Evolutionary conservation across 2,797 vertebrate species (phyloP).

Genomic region (Cheirogaleus major): DNA sequence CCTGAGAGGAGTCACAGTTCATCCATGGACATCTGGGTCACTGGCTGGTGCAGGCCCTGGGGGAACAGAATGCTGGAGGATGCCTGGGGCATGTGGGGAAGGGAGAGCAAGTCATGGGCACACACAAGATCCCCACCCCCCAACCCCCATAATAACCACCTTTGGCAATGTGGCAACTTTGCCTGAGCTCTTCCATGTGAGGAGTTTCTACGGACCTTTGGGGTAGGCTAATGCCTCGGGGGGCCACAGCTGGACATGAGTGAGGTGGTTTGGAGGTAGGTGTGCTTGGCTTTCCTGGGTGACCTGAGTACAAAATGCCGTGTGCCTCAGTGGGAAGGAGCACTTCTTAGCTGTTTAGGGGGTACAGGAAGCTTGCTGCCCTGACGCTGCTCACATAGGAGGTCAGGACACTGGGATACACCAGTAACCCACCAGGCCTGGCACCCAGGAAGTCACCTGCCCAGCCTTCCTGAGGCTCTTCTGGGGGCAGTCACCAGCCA

Average conservation of each 20-base stretch:
- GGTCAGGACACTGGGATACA: not conserved
- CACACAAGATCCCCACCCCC: not conserved
- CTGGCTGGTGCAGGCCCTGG: not conserved
- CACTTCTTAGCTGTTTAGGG: not conserved
- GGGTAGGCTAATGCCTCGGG: not conserved
- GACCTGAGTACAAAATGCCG: not conserved
- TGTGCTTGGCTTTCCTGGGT: not conserved
- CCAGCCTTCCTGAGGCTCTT: not conserved
- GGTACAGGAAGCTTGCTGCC: not conserved
- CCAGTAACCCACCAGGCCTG: not conserved
- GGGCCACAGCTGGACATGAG: not conserved
- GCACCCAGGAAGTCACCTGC: not conserved
- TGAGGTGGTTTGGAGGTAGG: not conserved
- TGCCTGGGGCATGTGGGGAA: fast-evolving
- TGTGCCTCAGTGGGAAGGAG: not conserved
- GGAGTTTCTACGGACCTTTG: not conserved
- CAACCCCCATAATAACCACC: fast-evolving
- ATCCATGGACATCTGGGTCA: not conserved
- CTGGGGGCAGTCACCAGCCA: not conserved
- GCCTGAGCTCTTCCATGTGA: not conserved
- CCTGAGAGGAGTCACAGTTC: not conserved
- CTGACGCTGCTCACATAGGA: not conserved
- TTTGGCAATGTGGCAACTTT: not conserved
- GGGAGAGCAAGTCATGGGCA: not conserved
- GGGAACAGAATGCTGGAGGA: not conserved